phyloP scores from a whole-genome alignment of 2,797 vertebrate species.

The Lagorchestes hirsutus region DNA sequence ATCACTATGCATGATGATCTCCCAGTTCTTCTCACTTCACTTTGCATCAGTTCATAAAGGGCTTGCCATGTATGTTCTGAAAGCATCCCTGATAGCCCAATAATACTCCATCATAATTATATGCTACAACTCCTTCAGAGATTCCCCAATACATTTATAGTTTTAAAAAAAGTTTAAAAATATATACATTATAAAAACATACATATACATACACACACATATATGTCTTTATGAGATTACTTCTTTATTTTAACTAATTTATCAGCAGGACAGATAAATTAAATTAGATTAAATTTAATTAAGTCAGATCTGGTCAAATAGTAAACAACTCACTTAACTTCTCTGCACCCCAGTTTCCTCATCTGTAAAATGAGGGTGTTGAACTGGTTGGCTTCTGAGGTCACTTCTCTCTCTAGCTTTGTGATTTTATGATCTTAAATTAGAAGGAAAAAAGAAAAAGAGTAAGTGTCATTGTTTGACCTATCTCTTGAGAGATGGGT shows the following conservation, averaged over 20 bases:
- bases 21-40: neutral
- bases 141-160: neutral
- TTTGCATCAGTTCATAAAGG: neutral
- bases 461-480: neutral
- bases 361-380: neutral
- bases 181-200: too few species aligned
- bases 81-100: neutral
- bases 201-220: neutral
- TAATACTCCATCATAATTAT: neutral
- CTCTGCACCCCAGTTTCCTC: neutral
- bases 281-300: neutral
- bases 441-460: neutral
- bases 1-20: neutral
- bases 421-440: neutral
- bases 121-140: neutral
- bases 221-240: slow-evolving; percentile 20
- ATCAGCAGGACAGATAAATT: neutral
- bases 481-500: rapidly evolving
- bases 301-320: slow-evolving; percentile 10
- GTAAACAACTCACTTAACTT: neutral
- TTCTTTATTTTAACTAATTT: slow-evolving; percentile 29
- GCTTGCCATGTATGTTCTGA: neutral
- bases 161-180: neutral
- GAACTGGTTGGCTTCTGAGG: neutral
- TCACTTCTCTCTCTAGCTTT: neutral